phyloP scores from a whole-genome alignment of 2,113 vertebrate genomes.

The Arothron firmamentum region DNA sequence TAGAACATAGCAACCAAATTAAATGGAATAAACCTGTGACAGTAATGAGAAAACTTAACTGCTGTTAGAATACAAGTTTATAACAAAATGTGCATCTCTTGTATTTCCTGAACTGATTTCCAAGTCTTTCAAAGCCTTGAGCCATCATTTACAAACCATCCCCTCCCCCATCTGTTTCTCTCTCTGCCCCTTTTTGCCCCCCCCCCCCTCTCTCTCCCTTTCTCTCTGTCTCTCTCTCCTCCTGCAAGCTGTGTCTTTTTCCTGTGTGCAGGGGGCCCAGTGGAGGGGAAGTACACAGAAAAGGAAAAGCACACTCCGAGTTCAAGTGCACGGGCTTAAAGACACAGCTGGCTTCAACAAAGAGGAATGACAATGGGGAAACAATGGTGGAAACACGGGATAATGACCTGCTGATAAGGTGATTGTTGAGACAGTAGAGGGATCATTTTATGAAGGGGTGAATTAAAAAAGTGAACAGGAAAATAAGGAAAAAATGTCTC shows the following conservation, averaged over 20 bases:
- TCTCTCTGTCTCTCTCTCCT: conserved; percentile 20
- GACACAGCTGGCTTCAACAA: conserved; percentile 63
- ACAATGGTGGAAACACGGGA: conserved; percentile 30
- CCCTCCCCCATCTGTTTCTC: conserved; percentile 71
- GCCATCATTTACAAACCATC: conserved; percentile 56
- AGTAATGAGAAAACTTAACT: neutral
- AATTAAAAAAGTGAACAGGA: conserved; percentile 60
- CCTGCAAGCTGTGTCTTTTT: conserved; percentile 65
- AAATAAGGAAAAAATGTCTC: conserved; percentile 59
- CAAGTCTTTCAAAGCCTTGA: conserved; percentile 50
- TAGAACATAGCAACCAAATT: too few relatives aligned
- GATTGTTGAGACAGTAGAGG: conserved; percentile 18
- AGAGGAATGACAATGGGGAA: conserved; percentile 37
- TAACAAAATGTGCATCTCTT: neutral
- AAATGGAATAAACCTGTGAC: neutral
- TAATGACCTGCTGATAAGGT: conserved; percentile 39
- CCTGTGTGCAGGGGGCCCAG: conserved; percentile 68
- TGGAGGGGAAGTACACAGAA: conserved; percentile 66
- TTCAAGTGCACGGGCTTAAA: conserved; percentile 75
- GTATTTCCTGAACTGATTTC: conserved; percentile 35
- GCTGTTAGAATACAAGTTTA: too few relatives aligned
- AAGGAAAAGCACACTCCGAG: conserved; percentile 70
- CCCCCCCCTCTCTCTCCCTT: conserved; percentile 33
- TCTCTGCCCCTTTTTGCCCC: conserved; percentile 63
- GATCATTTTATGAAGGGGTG: conserved; percentile 36